Evolutionary conservation across 2,888 invertebrate genomes (phyloP).

Genomic region (Syrista parreyssii): DNA sequence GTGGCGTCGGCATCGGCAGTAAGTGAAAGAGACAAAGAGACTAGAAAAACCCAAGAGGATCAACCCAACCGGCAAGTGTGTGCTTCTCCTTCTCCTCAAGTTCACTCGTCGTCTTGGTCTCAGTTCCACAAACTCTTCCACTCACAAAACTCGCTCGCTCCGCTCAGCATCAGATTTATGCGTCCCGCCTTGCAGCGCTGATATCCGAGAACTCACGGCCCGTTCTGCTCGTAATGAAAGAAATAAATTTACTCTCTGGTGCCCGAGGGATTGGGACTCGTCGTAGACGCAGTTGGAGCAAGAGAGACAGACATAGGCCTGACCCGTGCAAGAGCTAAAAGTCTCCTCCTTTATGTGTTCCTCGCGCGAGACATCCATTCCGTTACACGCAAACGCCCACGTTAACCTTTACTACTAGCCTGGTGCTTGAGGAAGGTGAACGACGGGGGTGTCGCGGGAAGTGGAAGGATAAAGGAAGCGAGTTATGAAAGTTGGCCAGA

Average conservation of each 20-base stretch:
- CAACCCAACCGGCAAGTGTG: constrained; percentile 24
- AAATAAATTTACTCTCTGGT: constrained; percentile 62
- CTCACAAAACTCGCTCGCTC: constrained; percentile 29
- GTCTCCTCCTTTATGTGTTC: constrained; percentile 31
- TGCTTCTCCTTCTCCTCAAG: constrained; percentile 22
- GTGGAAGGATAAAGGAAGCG: constrained; percentile 1
- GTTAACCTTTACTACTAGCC: constrained; percentile 46
- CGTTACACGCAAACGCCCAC: constrained; percentile 50
- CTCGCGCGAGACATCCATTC: constrained; percentile 45
- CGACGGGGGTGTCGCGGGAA: constrained; percentile 6
- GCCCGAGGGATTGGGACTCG: constrained; percentile 49
- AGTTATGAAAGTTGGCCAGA: constrained; percentile 6
- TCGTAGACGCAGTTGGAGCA: constrained; percentile 25
- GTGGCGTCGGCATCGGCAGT: constrained; percentile 25
- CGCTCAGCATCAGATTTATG: constrained; percentile 62
- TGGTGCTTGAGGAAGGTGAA: background rate
- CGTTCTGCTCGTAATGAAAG: constrained; percentile 65
- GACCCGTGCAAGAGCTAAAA: background rate
- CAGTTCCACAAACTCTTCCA: background rate
- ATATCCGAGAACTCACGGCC: constrained; percentile 65
- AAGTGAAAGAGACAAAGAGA: constrained; percentile 27
- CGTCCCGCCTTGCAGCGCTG: constrained; percentile 62
- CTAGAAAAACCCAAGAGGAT: constrained; percentile 4
- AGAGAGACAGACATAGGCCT: background rate
- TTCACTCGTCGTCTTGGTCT: constrained; percentile 18